These are phyloP conservation scores for Tamandua tetradactyla DNA, from an alignment of 2,797 vertebrate genomes.

Conservation along the genomic window DNA sequence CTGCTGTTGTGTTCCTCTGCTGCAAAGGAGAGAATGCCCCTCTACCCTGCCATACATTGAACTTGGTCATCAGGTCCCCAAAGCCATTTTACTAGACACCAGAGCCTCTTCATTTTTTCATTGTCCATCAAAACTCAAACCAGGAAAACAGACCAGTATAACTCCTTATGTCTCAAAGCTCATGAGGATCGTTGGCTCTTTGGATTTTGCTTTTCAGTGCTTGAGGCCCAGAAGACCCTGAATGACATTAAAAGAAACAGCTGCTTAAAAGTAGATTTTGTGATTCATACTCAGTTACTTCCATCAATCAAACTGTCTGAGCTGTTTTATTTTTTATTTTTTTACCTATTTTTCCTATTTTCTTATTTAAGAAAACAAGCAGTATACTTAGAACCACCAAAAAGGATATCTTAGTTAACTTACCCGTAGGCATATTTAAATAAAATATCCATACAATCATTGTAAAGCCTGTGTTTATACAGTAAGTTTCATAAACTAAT, in stretches of 20 bases:
- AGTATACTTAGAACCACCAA: no score
- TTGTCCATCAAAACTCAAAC: not conserved
- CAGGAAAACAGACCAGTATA: not conserved
- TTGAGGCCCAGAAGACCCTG: not conserved
- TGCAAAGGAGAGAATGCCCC: not conserved
- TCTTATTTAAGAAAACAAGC: no score
- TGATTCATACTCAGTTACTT: not conserved
- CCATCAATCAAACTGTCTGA: not conserved
- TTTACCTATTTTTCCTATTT: no score
- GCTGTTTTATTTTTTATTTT: no score
- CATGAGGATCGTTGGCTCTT: not conserved
- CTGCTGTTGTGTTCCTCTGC: not conserved
- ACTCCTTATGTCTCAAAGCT: not conserved
- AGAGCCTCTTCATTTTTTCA: not conserved
- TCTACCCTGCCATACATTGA: not conserved
- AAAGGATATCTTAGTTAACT: no score
- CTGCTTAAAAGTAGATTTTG: not conserved
- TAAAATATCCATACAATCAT: no score
- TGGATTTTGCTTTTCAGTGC: not conserved
- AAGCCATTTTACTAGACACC: not conserved
- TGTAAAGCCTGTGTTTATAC: no score
- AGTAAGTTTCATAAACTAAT: no score
- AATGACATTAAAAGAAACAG: not conserved
- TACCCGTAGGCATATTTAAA: no score
- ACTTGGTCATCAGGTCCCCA: not conserved